Percentiles rank a stretch among this genome's conserved stretches.
phyloP scores from a whole-genome alignment of 2,797 vertebrate species.

The Spinus pinus region DNA sequence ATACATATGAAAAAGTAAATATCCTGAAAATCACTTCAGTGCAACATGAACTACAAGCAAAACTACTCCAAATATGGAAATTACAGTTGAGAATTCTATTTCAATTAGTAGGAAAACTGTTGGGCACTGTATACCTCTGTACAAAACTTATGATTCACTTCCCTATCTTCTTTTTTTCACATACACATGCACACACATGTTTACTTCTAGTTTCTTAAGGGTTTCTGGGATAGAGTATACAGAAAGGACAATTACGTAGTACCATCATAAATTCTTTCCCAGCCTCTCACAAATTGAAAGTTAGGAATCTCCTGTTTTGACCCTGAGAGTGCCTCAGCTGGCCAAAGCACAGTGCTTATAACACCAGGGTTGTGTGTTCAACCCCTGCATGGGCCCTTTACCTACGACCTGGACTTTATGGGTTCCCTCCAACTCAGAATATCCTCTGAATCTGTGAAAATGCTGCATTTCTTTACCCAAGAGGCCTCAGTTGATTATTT shows the following conservation, averaged over 20 bases:
- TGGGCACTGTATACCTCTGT: background rate
- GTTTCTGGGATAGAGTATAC: background rate
- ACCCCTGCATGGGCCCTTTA: background rate
- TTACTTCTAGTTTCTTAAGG: background rate
- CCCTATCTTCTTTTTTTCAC: background rate
- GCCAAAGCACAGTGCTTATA: background rate
- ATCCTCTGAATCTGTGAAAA: background rate
- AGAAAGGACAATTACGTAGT: background rate
- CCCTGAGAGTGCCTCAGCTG: background rate
- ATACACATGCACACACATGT: fast-evolving
- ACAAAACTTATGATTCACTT: background rate
- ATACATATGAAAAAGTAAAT: background rate
- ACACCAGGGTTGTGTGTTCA: background rate
- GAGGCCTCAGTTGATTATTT: background rate
- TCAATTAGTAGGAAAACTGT: background rate
- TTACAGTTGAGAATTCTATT: background rate
- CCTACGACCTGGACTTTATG: background rate
- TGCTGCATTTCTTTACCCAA: background rate
- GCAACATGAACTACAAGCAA: background rate
- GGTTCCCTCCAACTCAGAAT: background rate
- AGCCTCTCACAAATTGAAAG: fast-evolving
- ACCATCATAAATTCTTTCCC: background rate
- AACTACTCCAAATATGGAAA: background rate
- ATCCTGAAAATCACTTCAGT: background rate
- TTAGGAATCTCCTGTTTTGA: background rate